Percentiles rank a stretch among this genome's conserved stretches.
Evolutionary conservation across 1,140 invertebrate genomes (phyloP).

Genomic region (Cyclargus thomasi): DNA sequence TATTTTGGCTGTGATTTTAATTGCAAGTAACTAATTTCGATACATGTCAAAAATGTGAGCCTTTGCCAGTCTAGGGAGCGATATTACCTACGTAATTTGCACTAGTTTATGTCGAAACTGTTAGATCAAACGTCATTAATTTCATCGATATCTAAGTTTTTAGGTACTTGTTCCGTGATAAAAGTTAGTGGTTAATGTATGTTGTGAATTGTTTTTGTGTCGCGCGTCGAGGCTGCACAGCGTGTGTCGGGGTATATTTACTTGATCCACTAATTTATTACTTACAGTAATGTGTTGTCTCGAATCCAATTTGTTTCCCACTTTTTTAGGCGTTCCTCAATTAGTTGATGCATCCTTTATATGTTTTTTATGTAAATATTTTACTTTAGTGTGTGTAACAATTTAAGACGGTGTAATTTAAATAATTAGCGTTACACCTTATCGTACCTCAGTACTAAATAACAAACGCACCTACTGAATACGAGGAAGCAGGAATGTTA

Average conservation of each 20-base stretch:
- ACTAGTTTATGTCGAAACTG: too few species aligned
- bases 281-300: slow-evolving; percentile 42
- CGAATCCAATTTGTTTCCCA: slow-evolving; percentile 5
- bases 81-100: too few species aligned
- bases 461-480: too few species aligned
- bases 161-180: slow-evolving; percentile 53
- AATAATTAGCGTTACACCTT: not conserved
- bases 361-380: slow-evolving; percentile 7
- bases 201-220: slow-evolving; percentile 37
- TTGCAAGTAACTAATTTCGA: too few species aligned
- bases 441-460: too few species aligned
- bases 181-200: slow-evolving; percentile 61
- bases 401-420: not conserved
- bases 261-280: slow-evolving; percentile 58
- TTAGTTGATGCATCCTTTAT: not conserved
- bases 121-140: too few species aligned
- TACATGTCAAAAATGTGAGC: too few species aligned
- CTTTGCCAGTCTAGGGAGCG: too few species aligned
- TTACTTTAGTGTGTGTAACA: not conserved
- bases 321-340: slow-evolving; percentile 4
- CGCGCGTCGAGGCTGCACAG: slow-evolving; percentile 62
- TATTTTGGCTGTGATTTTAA: too few species aligned
- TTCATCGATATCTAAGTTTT: slow-evolving; percentile 8
- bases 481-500: too few species aligned
- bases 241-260: slow-evolving; percentile 40